Conservation (phyloP, 2,888 invertebrate species). For the Ormia ochracea region DNA sequence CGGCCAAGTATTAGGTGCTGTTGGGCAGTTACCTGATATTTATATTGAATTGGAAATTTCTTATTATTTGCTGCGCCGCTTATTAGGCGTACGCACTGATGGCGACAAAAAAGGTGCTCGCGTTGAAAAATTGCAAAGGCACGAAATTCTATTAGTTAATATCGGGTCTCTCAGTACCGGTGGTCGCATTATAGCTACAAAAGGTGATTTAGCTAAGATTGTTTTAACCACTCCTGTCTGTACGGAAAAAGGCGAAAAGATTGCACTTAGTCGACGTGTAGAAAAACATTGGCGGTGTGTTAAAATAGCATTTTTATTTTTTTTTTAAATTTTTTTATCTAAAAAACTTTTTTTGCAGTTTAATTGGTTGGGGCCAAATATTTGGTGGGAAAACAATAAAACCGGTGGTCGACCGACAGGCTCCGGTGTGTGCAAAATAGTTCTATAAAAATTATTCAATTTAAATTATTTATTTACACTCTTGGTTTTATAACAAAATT, state of each 20-base stretch:
- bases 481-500: not conserved
- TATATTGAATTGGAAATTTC: slow-evolving; percentile 99
- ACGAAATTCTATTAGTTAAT: slow-evolving; percentile 96
- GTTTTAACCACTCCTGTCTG: slow-evolving; percentile 98
- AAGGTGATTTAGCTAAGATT: slow-evolving; percentile 97
- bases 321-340: not conserved
- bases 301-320: too few relatives aligned
- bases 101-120: slow-evolving; percentile 99
- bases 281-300: slow-evolving; percentile 99
- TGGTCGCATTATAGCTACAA: slow-evolving; percentile 95
- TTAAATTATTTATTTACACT: slow-evolving; percentile 11
- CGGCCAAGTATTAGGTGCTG: slow-evolving; percentile 97
- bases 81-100: slow-evolving; percentile 98
- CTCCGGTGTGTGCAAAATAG: slow-evolving; percentile 55
- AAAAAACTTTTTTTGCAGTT: slow-evolving; percentile 79
- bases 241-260: slow-evolving; percentile 98
- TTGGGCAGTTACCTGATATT: slow-evolving; percentile 96
- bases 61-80: slow-evolving; percentile 95
- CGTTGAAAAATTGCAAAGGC: slow-evolving; percentile 93
- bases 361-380: slow-evolving; percentile 99
- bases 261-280: slow-evolving; percentile 98
- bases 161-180: slow-evolving; percentile 99
- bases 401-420: slow-evolving; percentile 78
- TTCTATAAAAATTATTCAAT: not conserved
- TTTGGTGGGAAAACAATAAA: slow-evolving; percentile 97